Evolutionary conservation across 2,888 invertebrate genomes (phyloP), one percentile per base, ranked within the genome.

Genomic region (Lycaena phlaeas): DNA sequence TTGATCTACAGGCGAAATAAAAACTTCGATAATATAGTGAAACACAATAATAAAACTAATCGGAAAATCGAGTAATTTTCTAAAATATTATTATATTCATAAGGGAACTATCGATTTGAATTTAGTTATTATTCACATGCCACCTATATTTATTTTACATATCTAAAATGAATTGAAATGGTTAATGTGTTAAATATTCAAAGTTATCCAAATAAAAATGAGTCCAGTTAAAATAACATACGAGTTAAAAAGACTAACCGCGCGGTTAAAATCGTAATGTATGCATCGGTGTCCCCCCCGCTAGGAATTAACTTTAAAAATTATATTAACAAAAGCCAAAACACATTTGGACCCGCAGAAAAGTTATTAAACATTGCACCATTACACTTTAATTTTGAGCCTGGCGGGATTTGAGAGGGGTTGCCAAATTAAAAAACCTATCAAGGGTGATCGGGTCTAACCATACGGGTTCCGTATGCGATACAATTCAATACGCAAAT

Each of bases 301-400:
- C 49, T 57, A 52, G 53, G 59, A 65, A 65, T 71, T 68, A 71
- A 75, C 65, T 72, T 64, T 55, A 64, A 75, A 77, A 77, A 78
- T 74, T 66, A 70, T 68, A 76, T 77, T 69, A 77, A 77, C 76
- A 77, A 77, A 72, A 68, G 68, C 67, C 67, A 61, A 67, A 72
- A 69, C 71, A 69, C 64, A 61, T 63, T 60, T 57, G 57, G 46
- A 67, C 76, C 81, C 82, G 71, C 79, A 78, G 78, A 81, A 74
- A 76, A 78, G 62, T 77, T 78, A 81, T 78, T 77, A 81, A 81
- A 72, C 74, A 76, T 65, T 66, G 79, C 77, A 68, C 81, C 79
- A 82, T 82, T 84, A 81, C 77, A 68, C 75, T 73, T 79, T 77
- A 79, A 81, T 81, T 76, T 73, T 65, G 67, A 58, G 56, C 77